Conservation (phyloP, 1,140 invertebrate genomes). For the Dreissena rostriformis region DNA sequence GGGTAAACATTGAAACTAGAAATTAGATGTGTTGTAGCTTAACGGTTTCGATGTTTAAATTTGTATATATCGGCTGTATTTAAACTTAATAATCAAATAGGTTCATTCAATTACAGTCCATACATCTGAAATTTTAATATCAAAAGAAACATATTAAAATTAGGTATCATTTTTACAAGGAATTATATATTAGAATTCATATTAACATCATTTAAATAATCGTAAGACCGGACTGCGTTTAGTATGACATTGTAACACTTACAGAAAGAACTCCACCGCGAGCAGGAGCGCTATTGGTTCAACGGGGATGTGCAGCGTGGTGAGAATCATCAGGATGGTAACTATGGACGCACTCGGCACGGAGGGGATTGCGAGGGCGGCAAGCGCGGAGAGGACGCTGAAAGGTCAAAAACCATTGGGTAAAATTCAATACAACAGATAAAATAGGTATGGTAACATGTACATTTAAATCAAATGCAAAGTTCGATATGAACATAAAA, state of each 20-base stretch:
- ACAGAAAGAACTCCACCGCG: constrained; percentile 78
- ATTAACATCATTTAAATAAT: background rate
- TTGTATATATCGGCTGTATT: background rate
- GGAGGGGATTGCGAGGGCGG: constrained; percentile 70
- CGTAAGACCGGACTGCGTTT: background rate
- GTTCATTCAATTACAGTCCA: background rate
- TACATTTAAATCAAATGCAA: too few relatives aligned
- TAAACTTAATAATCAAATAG: background rate
- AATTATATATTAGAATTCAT: background rate
- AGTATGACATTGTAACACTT: constrained; percentile 50
- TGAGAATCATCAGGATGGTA: constrained; percentile 73
- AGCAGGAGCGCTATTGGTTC: constrained; percentile 71
- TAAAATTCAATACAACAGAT: too few relatives aligned
- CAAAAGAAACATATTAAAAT: background rate
- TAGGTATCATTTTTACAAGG: background rate
- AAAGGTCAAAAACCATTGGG: constrained; percentile 8
- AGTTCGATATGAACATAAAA: too few relatives aligned
- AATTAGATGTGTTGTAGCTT: constrained; percentile 4
- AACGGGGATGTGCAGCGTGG: constrained; percentile 69
- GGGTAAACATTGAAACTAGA: constrained; percentile 13
- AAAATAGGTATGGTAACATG: too few relatives aligned
- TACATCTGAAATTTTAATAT: background rate
- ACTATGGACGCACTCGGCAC: constrained; percentile 77
- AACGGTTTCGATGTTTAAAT: background rate
- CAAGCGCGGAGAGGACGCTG: constrained; percentile 71